Evolutionary conservation across 2,797 vertebrate species (phyloP).

Genomic region (Coilia nasus): DNA sequence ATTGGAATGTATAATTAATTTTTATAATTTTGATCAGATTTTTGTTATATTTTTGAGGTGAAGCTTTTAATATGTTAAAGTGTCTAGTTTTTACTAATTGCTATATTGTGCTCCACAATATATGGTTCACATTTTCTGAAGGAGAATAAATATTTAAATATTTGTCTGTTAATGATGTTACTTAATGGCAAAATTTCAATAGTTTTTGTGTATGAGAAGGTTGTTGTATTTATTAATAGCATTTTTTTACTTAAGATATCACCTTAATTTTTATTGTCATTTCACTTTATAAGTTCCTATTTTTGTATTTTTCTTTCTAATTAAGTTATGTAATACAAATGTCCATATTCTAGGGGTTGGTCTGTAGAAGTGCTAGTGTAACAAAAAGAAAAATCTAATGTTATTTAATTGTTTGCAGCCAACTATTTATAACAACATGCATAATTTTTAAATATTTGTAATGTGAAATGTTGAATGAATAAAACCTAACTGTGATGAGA

Average conservation of each 20-base stretch:
- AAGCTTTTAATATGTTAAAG: constrained; percentile 99
- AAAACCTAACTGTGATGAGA: constrained; percentile 98
- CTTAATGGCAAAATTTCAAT: constrained; percentile 99
- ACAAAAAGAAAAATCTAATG: constrained; percentile 98
- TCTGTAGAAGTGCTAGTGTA: constrained; percentile 99
- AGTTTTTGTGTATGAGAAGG: constrained; percentile 99
- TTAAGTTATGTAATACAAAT: constrained; percentile 99
- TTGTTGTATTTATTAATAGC: constrained; percentile 99
- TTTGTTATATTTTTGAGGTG: constrained; percentile 99
- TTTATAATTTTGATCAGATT: constrained; percentile 99
- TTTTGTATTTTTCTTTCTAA: constrained; percentile 99
- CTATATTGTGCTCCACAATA: constrained; percentile 99
- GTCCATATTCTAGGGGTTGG: constrained; percentile 99
- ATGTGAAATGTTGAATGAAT: constrained; percentile 99
- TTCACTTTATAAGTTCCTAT: constrained; percentile 99
- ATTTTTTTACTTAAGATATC: constrained; percentile 99
- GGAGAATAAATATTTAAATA: constrained; percentile 99
- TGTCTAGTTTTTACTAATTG: constrained; percentile 99
- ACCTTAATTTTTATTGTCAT: constrained; percentile 99
- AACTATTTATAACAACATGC: constrained; percentile 99
- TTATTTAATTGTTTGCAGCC: constrained; percentile 99
- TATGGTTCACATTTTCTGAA: constrained; percentile 99
- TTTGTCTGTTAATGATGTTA: constrained; percentile 99
- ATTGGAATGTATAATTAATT: constrained; percentile 99
- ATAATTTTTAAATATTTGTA: constrained; percentile 99